Evolutionary conservation across 2,113 vertebrate genomes (phyloP).

Genomic region (Pseudorhombus dupliciocellatus): DNA sequence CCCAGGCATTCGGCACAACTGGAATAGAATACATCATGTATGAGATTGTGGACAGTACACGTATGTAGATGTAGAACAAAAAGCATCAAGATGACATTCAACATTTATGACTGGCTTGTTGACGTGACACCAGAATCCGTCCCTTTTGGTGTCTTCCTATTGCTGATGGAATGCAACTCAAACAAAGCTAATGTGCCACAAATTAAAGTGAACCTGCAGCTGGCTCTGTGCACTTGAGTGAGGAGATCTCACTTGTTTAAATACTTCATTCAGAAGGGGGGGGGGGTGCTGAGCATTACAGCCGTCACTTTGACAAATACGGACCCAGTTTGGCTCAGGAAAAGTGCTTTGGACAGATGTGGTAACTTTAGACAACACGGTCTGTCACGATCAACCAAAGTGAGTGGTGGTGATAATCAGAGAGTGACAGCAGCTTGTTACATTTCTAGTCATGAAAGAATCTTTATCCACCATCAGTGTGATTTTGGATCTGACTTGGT

Average conservation of each 20-base stretch:
- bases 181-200: conserved; percentile 31
- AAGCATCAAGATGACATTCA: conserved; percentile 53
- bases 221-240: conserved; percentile 36
- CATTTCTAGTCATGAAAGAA: conserved; percentile 13
- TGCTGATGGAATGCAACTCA: conserved; percentile 31
- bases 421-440: conserved; percentile 4
- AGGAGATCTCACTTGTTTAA: conserved; percentile 26
- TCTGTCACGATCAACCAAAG: conserved; percentile 22
- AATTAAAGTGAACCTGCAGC: conserved; percentile 35
- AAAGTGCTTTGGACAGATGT: conserved; percentile 53
- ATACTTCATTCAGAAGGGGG: conserved; percentile 28
- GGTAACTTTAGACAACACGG: neutral
- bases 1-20: conserved; percentile 47
- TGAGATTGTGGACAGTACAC: conserved; percentile 28
- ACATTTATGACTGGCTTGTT: conserved; percentile 49
- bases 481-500: conserved; percentile 10
- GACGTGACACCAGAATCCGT: conserved; percentile 13
- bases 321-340: conserved; percentile 32
- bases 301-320: conserved; percentile 32
- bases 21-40: conserved; percentile 55
- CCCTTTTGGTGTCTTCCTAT: conserved; percentile 32
- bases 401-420: conserved; percentile 18
- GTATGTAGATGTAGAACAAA: conserved; percentile 49
- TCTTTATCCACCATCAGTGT: conserved; percentile 9
- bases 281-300: conserved; percentile 13